Base-by-base conservation (phyloP, 2,888 invertebrate species). In the Lochmaea crataegi region DNA sequence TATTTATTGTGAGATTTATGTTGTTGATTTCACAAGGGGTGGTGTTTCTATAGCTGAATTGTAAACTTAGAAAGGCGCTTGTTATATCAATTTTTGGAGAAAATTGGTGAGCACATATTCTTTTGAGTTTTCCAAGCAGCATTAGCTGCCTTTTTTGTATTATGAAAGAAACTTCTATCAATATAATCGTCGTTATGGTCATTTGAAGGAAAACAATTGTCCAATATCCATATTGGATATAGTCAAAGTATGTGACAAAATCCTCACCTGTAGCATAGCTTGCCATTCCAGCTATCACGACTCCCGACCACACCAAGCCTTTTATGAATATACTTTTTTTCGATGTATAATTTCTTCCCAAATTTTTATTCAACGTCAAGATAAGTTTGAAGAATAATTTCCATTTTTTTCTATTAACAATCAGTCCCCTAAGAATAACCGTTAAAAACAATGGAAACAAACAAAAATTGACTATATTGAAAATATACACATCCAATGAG, bases 351-450 rank as follows among this genome's bases (percentile, higher is more conserved):
- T 12, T 57, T 26, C 6, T 57, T 57, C 57, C 57, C 26, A 57
- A 57, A 57, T 22, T 11, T 22, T 22, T 57, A 26, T 26, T 11
- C 6, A 57, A 11, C 10, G 22, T 22, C 12, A 11, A 57, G 2
- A 57, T 18, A 3, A 26, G 57, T 22, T 2, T 26, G 10, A 22
- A 57, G 10, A 18, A 57, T 18, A 26, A 2, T 57, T 57, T 57
- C 57, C 57, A 57, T 57, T 22, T 57, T 26, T 57, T 57, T 22
- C 26, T 57, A 26, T 57, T 57, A 2, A 57, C 11, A 57, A 57
- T 26, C 14, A 57, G 14, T 57, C 22, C 57, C 2, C 26, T 18
- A 2, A 57, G 18, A 11, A 7, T 51, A 2, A 51, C 14, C n/a
- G 51, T 51, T n/a, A 51, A 51, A 51, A n/a, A 51, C 51, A 51